A percentile compares a stretch with the other conserved stretches of the same genome.
Conservation (phyloP, 2,113 vertebrate species). For the Melierax canorus region DNA sequence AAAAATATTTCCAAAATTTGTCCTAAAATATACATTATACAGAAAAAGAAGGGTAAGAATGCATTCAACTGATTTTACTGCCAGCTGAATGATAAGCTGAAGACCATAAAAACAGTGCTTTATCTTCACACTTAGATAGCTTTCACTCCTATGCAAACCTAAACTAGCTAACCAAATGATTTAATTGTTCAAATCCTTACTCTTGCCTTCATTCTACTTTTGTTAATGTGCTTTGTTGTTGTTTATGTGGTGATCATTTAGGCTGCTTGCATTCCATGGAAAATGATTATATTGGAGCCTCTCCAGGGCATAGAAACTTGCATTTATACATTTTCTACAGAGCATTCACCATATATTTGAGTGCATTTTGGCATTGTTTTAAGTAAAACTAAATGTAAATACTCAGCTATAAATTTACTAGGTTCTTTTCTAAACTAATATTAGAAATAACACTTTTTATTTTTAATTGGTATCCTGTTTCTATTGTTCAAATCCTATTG, state of each 20-base stretch:
- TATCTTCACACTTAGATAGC: background rate
- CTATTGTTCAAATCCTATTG: background rate
- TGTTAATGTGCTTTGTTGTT: background rate
- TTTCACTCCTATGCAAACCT: background rate
- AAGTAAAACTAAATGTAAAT: background rate
- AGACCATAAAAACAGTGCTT: background rate
- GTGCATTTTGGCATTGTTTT: background rate
- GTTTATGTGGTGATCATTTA: background rate
- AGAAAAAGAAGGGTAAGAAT: background rate
- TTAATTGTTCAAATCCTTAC: background rate
- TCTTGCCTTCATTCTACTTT: background rate
- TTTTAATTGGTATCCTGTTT: background rate
- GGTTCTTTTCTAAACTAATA: background rate
- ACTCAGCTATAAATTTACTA: background rate
- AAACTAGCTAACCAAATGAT: background rate
- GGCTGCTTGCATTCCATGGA: background rate
- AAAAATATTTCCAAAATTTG: background rate
- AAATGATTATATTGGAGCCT: background rate
- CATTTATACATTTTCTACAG: background rate
- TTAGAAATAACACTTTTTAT: background rate
- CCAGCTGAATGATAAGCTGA: background rate
- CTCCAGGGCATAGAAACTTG: background rate
- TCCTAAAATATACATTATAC: background rate
- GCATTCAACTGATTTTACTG: background rate
- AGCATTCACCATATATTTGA: background rate